Evolutionary conservation across 1,140 invertebrate genomes (phyloP).

Genomic region (Rhizoglyphus robini): DNA sequence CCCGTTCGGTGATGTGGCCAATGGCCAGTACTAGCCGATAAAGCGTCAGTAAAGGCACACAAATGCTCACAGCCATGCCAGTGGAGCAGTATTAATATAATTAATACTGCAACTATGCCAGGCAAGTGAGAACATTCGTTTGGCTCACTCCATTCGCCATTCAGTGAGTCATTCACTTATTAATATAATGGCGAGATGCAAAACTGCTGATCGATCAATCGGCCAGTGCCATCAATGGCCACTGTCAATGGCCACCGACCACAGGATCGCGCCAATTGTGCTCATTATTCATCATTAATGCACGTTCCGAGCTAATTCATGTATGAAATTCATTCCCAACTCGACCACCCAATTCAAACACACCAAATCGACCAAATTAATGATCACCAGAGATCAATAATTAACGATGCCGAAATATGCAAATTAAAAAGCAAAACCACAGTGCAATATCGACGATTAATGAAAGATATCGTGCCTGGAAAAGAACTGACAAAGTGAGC

Average conservation of each 20-base stretch:
- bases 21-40: background rate
- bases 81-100: background rate
- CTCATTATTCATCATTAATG: constrained; percentile 7
- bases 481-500: too few species aligned
- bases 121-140: constrained; percentile 2
- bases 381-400: background rate
- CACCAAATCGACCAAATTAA: background rate
- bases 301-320: background rate
- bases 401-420: background rate
- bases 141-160: constrained; percentile 37
- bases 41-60: background rate
- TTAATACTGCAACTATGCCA: background rate
- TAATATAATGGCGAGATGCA: constrained; percentile 49
- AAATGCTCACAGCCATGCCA: background rate
- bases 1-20: background rate
- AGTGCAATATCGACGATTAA: too few species aligned
- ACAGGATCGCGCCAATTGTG: background rate
- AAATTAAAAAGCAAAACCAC: background rate
- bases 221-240: background rate
- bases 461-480: too few species aligned
- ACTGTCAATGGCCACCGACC: background rate
- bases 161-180: constrained; percentile 31
- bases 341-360: background rate
- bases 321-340: background rate
- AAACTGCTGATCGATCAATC: constrained; percentile 15